These are phyloP conservation scores for Eubasilissa regina DNA, from an alignment of 1,140 invertebrate genomes.

Conservation along the genomic window DNA sequence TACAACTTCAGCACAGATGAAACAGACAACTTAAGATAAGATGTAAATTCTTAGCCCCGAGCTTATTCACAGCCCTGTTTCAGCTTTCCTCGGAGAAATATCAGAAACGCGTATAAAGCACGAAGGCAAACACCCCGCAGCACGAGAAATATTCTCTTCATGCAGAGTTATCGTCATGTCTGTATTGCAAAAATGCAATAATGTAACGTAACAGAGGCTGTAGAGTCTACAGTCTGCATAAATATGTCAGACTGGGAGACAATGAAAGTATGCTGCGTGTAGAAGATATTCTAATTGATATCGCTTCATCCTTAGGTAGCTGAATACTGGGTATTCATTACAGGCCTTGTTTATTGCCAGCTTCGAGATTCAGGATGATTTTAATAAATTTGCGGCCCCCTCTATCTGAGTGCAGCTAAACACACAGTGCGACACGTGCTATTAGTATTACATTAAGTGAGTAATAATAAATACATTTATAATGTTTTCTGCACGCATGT, in stretches of 20 bases:
- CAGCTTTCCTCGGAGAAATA: background rate
- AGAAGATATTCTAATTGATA: constrained; percentile 4
- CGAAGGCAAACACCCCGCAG: constrained; percentile 27
- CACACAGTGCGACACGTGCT: too few relatives aligned
- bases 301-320: background rate
- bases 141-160: constrained; percentile 32
- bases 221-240: background rate
- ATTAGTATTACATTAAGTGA: too few relatives aligned
- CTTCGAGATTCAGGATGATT: too few relatives aligned
- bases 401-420: too few relatives aligned
- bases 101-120: constrained; percentile 14
- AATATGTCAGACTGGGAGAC: constrained; percentile 28
- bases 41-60: too few relatives aligned
- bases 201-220: constrained; percentile 5
- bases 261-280: background rate
- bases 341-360: too few relatives aligned
- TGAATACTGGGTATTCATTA: too few relatives aligned
- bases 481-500: too few relatives aligned
- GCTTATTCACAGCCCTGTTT: background rate
- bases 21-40: too few relatives aligned
- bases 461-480: too few relatives aligned
- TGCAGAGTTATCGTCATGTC: constrained; percentile 25
- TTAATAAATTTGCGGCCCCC: too few relatives aligned
- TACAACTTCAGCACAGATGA: too few relatives aligned
- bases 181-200: constrained; percentile 45